Base-by-base conservation (phyloP, 1,140 invertebrate species). In the Platyura marginata region DNA sequence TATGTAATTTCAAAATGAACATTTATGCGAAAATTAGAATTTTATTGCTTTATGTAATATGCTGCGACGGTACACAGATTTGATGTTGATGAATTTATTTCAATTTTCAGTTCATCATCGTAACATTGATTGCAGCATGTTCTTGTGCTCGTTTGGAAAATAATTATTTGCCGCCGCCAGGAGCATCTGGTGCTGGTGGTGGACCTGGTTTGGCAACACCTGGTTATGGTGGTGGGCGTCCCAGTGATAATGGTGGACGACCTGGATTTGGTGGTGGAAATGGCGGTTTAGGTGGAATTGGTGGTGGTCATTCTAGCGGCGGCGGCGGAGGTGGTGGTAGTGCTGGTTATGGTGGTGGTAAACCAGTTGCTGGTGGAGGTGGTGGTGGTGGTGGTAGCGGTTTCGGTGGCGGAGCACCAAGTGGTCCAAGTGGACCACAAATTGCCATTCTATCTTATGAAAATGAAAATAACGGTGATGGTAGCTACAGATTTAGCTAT, bases 401-500 rank as follows among this genome's bases (percentile, higher is more conserved):
- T 1, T 38, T 38, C 13, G 44, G 47, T 6, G 36, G 45, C 0
- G 42, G 43, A 18, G 47, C 41, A 3, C 22, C 47, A 5, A 41
- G 49, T 15, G 47, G 51, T 22, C 45, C 46, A 9, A 41, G 43
- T 15, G 54, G 53, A 4, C 59, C 56, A 21, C 52, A 50, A 11
- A 64, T 69, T 21, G 68, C 66, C 13, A 73, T 74, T 29, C 36
- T 69, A 8, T 62, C 64, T 22, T 70, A 68, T 49, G 65, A 69
- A 2, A 71, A 69, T 46, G 67, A 71, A 43, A 13, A 13, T 13
- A 70, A 70, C 46, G 68, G 64, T 15, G 70, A 72, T 51, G 71
- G 72, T 23, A 68, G 63, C 25, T 74, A 73, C 55, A 62, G 61
- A 44, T 70, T 59, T 21, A 59, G 57, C 39, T 61, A 61, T 23